These are phyloP conservation scores for Diplodus sargus DNA, from an alignment of 2,797 vertebrate genomes.

Conservation along the genomic window DNA sequence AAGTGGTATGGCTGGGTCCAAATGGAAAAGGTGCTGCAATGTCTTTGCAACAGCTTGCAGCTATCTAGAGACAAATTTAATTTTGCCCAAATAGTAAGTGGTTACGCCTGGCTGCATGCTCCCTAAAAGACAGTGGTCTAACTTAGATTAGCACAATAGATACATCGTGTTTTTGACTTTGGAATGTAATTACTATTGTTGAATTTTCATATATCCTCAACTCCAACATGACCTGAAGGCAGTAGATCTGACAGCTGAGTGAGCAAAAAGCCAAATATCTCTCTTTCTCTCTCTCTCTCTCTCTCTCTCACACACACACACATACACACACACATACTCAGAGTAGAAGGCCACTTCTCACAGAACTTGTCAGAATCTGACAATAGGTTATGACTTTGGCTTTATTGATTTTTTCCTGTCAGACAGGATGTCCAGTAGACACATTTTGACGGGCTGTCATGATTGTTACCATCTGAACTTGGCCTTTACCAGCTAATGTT, in stretches of 20 bases:
- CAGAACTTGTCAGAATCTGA: conserved; percentile 51
- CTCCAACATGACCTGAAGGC: conserved; percentile 1
- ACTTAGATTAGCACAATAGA: not conserved
- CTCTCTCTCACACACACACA: not conserved
- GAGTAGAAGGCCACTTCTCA: conserved; percentile 13
- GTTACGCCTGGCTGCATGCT: not conserved
- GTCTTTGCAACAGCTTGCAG: not conserved
- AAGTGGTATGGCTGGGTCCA: not conserved
- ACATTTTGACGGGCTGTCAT: conserved; percentile 47
- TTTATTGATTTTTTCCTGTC: conserved; percentile 64
- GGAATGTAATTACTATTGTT: not conserved
- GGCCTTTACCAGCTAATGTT: conserved; percentile 60
- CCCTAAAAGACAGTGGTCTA: not conserved
- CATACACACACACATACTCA: not conserved
- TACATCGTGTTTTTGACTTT: not conserved
- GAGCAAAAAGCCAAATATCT: conserved; percentile 2
- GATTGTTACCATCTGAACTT: conserved; percentile 55
- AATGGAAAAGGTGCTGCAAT: not conserved
- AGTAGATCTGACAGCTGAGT: conserved; percentile 45
- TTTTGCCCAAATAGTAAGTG: not conserved
- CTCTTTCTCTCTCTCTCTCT: not conserved
- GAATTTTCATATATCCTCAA: not conserved
- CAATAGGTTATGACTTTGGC: conserved; percentile 45
- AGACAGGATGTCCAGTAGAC: conserved; percentile 47
- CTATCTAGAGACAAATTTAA: not conserved